Conservation (phyloP, 2,797 vertebrate genomes). For the Squalus acanthias region DNA sequence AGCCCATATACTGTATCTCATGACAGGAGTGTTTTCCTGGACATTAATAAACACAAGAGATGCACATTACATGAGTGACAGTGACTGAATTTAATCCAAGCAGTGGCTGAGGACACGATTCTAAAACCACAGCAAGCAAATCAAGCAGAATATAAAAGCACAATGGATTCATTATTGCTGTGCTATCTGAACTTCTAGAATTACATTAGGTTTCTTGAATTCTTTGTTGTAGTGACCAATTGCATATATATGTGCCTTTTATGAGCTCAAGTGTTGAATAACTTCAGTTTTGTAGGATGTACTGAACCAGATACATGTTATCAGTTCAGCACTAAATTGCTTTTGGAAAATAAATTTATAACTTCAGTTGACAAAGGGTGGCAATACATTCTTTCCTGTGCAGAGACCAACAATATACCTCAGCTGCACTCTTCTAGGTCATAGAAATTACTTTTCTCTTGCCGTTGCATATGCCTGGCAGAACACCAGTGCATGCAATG, state of each 20-base stretch:
- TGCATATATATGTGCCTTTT: neutral
- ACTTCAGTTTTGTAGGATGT: neutral
- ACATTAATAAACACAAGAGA: neutral
- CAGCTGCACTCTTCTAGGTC: neutral
- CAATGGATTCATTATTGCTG: slow-evolving; percentile 22
- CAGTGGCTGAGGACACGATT: neutral
- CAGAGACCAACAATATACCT: neutral
- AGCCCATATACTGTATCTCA: neutral
- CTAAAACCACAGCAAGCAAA: neutral
- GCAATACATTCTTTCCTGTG: neutral
- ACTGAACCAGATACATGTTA: neutral
- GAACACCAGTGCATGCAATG: neutral
- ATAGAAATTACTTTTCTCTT: neutral
- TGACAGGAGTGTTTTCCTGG: neutral
- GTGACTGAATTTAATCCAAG: slow-evolving; percentile 7
- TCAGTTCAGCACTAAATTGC: neutral
- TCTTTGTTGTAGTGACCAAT: slow-evolving; percentile 4
- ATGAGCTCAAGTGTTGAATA: neutral
- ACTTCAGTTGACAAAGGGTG: neutral
- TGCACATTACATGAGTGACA: neutral
- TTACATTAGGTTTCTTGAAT: slow-evolving; percentile 2
- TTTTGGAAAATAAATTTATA: neutral
- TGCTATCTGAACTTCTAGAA: slow-evolving; percentile 27
- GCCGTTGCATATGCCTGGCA: neutral
- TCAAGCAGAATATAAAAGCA: slow-evolving; percentile 6